Base-by-base conservation (phyloP, 30 jellyfish, hydroid and myxozoan genomes). In the Morbakka virulenta region DNA sequence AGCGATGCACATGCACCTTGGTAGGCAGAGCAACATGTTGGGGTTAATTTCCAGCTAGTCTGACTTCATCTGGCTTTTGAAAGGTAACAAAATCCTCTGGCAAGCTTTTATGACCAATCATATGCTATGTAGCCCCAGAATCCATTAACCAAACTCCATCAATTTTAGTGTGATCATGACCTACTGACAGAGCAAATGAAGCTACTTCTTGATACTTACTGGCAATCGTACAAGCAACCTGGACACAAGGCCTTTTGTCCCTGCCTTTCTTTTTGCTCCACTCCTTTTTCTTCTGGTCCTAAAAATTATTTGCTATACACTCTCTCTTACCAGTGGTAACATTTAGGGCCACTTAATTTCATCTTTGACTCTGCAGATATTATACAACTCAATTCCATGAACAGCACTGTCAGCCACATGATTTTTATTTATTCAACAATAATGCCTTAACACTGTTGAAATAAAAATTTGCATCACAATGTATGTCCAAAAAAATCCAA, bases 361-460 rank as follows among this genome's bases (percentile, higher is more conserved):
- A 34, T n/a, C 41, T 29, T 29, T 2, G 3, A 67, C 79, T 67
- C 13, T 6, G 57, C 41, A n/a, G 79, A 67, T 21, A 2, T 24
- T 33, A n/a, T n/a, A 67, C 33, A 35, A 4, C 50, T 24, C 34
- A 23, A 4, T 34, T 14, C 21, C 36, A 23, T 24, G 50, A 1
- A 63, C 27, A 70, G 32, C 36, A 2, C 76, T 70, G 47, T 70
- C 82, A 3, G 72, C 73, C 36, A 35, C 12, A 70, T 63, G 82
- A 70, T 72, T 53, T 12, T 21, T n/a, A 26, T 29, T 48, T 72
- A 72, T 27, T 72, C 32, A 72, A 30, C 76, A 72, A 72, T 72
- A 72, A 48, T 2, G 76, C 70, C 26, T 72, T 50, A 28, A 72
- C 84, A 72, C 52, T 72, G 28, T 36, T 49, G 30, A 69, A 72